phyloP scores from a whole-genome alignment of 2,888 invertebrate species.

The Sussaba pulchella region DNA sequence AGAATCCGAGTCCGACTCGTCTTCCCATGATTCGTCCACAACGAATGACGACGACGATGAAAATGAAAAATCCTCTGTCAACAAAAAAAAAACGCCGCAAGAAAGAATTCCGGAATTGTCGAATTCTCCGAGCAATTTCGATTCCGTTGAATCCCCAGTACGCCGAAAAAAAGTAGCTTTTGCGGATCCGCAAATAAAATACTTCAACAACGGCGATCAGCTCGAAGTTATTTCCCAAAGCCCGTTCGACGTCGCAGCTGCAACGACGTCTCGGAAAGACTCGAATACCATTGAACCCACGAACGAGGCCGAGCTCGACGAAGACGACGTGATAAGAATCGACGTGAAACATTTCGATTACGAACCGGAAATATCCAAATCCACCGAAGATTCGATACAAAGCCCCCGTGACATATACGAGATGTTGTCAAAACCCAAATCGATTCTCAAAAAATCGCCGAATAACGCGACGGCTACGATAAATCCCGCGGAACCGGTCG shows the following conservation, averaged over 20 bases:
- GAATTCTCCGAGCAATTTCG: constrained; percentile 8
- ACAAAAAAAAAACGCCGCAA: neutral
- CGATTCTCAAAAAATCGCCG: constrained; percentile 79
- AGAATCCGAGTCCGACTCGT: constrained; percentile 71
- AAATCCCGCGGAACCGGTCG: constrained; percentile 44
- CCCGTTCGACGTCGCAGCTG: constrained; percentile 47
- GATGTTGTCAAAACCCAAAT: constrained; percentile 76
- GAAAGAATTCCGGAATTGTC: constrained; percentile 3
- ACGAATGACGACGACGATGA: constrained; percentile 68
- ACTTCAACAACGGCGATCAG: constrained; percentile 61
- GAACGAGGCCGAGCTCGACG: constrained; percentile 60
- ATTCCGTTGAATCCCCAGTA: constrained; percentile 57
- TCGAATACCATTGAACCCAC: constrained; percentile 48
- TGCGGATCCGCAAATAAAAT: constrained; percentile 65
- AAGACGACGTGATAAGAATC: constrained; percentile 75
- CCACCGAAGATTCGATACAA: constrained; percentile 65
- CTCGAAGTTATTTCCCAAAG: constrained; percentile 45
- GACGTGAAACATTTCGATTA: constrained; percentile 76
- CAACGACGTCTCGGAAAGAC: constrained; percentile 45
- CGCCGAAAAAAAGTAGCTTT: constrained; percentile 63
- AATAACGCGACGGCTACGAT: constrained; percentile 64
- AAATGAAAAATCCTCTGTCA: constrained; percentile 61
- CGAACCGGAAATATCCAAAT: constrained; percentile 52
- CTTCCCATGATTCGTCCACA: constrained; percentile 60
- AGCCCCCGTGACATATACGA: constrained; percentile 79